Evolutionary conservation across 2,888 invertebrate genomes (phyloP).

Genomic region (Caenorhabditis sp.): DNA sequence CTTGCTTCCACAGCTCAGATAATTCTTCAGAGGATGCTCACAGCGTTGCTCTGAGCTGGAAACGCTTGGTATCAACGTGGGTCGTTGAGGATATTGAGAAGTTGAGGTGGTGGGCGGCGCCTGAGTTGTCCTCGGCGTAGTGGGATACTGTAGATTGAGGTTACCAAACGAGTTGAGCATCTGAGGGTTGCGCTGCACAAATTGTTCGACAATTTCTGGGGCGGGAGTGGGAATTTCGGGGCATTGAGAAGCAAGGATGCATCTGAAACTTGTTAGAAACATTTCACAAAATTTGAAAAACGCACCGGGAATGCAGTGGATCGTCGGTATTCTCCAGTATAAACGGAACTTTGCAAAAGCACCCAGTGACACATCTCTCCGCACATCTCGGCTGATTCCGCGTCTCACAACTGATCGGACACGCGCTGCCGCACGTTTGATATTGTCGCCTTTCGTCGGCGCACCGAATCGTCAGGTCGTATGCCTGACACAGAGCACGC

Average conservation of each 20-base stretch:
- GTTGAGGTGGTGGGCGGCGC: conserved; percentile 1
- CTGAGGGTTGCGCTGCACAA: conserved; percentile 41
- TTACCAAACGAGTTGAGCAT: conserved; percentile 16
- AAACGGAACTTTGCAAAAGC: conserved; percentile 68
- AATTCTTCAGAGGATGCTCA: conserved; percentile 68
- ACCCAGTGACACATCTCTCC: conserved; percentile 68
- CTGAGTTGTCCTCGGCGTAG: conserved; percentile 20
- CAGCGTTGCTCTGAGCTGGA: conserved; percentile 62
- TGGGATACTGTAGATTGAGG: conserved; percentile 33
- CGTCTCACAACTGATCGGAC: conserved; percentile 67
- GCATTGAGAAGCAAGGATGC: conserved; percentile 66
- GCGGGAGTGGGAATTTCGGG: conserved; percentile 38
- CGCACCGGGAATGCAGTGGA: conserved; percentile 65
- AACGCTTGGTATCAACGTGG: conserved; percentile 44
- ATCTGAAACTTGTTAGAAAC: conserved; percentile 33
- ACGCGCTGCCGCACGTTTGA: conserved; percentile 68
- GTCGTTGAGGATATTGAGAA: conserved; percentile 8
- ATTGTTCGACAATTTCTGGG: conserved; percentile 46
- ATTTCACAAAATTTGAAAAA: background rate
- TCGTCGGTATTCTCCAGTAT: conserved; percentile 66
- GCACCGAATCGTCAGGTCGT: conserved; percentile 65
- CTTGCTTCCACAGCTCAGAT: conserved; percentile 64
- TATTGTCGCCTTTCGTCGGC: conserved; percentile 66
- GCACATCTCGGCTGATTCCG: conserved; percentile 63
- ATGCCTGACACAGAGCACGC: conserved; percentile 58